Conservation (phyloP, 2,113 vertebrate genomes). For the Grantiella picta region DNA sequence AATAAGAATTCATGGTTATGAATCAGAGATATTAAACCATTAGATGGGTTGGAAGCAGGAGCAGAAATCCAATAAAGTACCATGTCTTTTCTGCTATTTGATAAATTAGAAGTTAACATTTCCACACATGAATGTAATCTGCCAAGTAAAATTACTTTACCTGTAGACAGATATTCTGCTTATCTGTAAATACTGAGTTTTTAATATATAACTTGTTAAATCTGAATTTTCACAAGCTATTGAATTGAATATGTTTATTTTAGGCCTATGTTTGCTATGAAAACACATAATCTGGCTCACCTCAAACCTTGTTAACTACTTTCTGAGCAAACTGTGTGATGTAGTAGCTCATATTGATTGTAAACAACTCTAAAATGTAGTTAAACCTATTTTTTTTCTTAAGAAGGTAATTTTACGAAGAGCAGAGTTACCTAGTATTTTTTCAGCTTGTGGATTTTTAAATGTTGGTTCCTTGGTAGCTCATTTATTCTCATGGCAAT, state of each 20-base stretch:
- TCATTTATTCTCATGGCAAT: background rate
- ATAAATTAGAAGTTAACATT: constrained; percentile 33
- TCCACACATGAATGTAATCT: constrained; percentile 5
- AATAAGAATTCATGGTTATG: background rate
- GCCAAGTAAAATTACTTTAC: constrained; percentile 17
- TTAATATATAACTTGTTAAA: background rate
- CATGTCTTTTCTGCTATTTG: constrained; percentile 1
- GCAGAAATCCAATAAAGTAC: background rate
- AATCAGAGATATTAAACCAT: background rate
- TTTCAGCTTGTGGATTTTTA: background rate
- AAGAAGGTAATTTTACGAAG: background rate
- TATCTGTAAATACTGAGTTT: background rate
- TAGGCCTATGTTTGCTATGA: background rate
- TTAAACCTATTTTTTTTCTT: background rate
- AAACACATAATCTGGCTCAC: background rate
- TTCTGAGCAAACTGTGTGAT: background rate
- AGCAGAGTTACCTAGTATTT: background rate
- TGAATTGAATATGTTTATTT: background rate
- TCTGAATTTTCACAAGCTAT: background rate
- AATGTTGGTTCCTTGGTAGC: background rate
- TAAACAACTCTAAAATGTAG: background rate
- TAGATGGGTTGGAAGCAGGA: background rate
- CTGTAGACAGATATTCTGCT: background rate
- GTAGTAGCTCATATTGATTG: background rate
- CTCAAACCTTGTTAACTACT: background rate